Base-by-base conservation (phyloP, 2,797 vertebrate genomes). In the Premnoplex brunnescens region DNA sequence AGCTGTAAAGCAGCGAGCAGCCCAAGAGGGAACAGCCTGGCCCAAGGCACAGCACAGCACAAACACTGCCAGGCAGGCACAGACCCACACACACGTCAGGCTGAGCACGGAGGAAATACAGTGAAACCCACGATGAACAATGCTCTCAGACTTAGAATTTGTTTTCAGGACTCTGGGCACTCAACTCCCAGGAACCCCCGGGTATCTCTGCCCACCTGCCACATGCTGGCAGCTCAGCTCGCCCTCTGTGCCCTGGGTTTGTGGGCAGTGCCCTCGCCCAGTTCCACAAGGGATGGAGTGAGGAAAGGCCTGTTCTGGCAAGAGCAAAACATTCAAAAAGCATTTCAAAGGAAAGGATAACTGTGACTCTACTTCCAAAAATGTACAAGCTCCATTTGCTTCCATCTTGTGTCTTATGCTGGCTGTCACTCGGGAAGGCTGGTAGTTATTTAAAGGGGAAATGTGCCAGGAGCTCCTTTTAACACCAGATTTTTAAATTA, bases 101-200 rank as follows among this genome's bases (percentile, higher is more conserved):
- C 16, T 34, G 32, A 32, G 15, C 0, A 24, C 8, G 34, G 43
- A 41, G 27, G 21, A 60, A n/a, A 39, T 1, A 2, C 0, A 18
- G 4, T 28, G 66, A 54, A 52, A 52, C 15, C 23, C 9, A 3
- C 34, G 28, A 12, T 4, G 23, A 48, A 12, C 60, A 21, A 2
- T 2, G 39, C 17, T 32, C n/a, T 12, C 76, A 41, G 54, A 24
- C 24, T 3, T 2, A 1, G 27, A 28, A 34, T 10, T 10, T 12
- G 8, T 6, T 80, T 34, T 17, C 51, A 41, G n/a, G 7, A 4
- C 8, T 36, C 4, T 66, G 39, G 39, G 34, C 46, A 36, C 36
- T 36, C 58, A n/a, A 55, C 14, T 66, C 15, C 12, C 51, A 55
- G 22, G 7, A 1, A 43, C 24, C 43, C 74, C 28, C 6, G 2